Evolutionary conservation across 1,140 invertebrate genomes (phyloP), one percentile per base, ranked within the genome.

Genomic region (Spodoptera frugiperda): DNA sequence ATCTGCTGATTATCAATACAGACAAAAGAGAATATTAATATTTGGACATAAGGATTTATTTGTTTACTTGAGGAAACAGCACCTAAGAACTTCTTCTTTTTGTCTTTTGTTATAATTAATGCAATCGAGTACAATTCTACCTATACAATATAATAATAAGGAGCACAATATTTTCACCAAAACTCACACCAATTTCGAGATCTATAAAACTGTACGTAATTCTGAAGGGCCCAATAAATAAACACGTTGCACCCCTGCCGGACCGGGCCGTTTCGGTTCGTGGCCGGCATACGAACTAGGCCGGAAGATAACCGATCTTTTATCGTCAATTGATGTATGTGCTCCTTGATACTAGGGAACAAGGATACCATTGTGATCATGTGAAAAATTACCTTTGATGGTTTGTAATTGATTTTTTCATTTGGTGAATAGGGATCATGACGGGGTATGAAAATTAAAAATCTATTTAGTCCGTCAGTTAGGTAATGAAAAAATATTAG

Each of bases 301-400:
- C 59, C 70, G 17, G 33, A 14, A 73, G 83, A 86, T 86, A 86
- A 80, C 77, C 77, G 83, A 86, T 86, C 83, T 86, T 83, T 84
- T 84, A 86, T 86, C 83, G 70, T 78, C 71, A 74, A 79, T 83
- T 84, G 84, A 84, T 86, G 80, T 83, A 86, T 84, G 80, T 84
- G 54, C 55, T 39, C 59, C 71, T 78, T 83, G 79, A 84, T 79
- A 78, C 76, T 76, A 70, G 57, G n/a, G 57, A 57, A 55, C 19
- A 44, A 67, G 3, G 25, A 15, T 11, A 49, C 15, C 55, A 49
- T 65, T 59, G 61, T 44, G 39, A 14, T 49, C n/a, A 12, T 39
- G 33, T n/a, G 53, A 72, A 46, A 72, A 67, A 67, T 67, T 25
- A 25, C 46, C 55, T 59, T 63, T 63, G 5, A 21, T 19, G 25